Evolutionary conservation across 2,113 vertebrate species (phyloP).

Genomic region (Piaya cayana): DNA sequence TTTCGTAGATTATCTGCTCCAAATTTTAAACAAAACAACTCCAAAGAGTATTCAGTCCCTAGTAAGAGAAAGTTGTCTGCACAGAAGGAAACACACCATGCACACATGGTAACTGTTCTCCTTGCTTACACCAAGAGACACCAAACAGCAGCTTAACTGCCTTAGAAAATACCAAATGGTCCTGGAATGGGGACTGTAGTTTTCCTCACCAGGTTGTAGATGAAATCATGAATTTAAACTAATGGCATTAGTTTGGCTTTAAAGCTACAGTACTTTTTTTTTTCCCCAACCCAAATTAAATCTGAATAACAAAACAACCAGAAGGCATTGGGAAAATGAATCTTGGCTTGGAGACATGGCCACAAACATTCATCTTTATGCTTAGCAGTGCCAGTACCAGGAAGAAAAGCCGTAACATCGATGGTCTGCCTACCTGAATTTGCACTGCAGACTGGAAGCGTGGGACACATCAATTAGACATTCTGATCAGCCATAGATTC

Average conservation of each 20-base stretch:
- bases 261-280: not conserved
- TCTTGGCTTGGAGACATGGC: not conserved
- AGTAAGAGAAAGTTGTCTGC: not conserved
- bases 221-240: conserved; percentile 13
- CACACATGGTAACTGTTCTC: not conserved
- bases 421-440: not conserved
- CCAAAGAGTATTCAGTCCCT: not conserved
- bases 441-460: not conserved
- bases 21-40: not conserved
- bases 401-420: not conserved
- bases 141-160: not conserved
- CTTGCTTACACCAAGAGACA: not conserved
- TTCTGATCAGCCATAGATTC: not conserved
- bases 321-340: not conserved
- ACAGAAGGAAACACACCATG: not conserved
- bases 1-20: not conserved
- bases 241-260: not conserved
- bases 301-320: not conserved
- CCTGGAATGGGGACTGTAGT: not conserved
- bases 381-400: not conserved
- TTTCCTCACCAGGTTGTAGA: conserved; percentile 30
- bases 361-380: not conserved
- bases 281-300: not conserved
- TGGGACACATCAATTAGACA: not conserved
- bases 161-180: conserved; percentile 11